A percentile compares a stretch with the other conserved stretches of the same genome.
Evolutionary conservation across 2,113 vertebrate genomes (phyloP).

Genomic region (Barbus barbus): DNA sequence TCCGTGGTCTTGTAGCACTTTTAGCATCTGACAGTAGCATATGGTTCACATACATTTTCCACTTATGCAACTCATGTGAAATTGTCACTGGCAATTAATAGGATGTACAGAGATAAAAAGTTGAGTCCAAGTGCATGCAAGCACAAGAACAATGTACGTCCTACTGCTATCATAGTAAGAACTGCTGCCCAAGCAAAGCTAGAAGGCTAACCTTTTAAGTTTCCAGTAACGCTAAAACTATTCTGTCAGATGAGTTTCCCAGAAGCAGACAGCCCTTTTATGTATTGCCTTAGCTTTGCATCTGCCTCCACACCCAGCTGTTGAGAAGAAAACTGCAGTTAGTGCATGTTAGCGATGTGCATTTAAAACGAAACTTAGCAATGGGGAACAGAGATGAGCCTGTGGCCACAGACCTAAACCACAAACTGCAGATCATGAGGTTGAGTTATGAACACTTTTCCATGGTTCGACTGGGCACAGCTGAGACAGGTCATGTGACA

Average conservation of each 20-base stretch:
- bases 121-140: not conserved
- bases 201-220: slow-evolving; percentile 41
- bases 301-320: slow-evolving; percentile 58
- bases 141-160: not conserved
- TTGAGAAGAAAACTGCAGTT: slow-evolving; percentile 44
- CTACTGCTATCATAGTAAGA: slow-evolving; percentile 11
- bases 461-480: slow-evolving; percentile 17
- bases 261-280: slow-evolving; percentile 56
- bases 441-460: slow-evolving; percentile 2
- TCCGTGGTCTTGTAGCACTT: not conserved
- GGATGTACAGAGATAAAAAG: not conserved
- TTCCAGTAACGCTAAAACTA: slow-evolving; percentile 63
- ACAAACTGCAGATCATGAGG: slow-evolving; percentile 25
- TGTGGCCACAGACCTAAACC: slow-evolving; percentile 40
- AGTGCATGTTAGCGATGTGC: not conserved
- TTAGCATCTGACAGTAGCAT: not conserved
- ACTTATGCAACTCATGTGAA: not conserved
- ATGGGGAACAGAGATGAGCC: slow-evolving; percentile 40
- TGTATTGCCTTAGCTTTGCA: slow-evolving; percentile 47
- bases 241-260: slow-evolving; percentile 57
- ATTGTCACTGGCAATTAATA: not conserved
- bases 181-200: slow-evolving; percentile 45
- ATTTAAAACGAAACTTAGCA: slow-evolving; percentile 56
- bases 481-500: slow-evolving; percentile 26
- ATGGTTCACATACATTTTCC: not conserved